Evolutionary conservation across 2,797 vertebrate species (phyloP), one percentile per base, ranked within the genome.

Genomic region (Arrhamphus sclerolepis): DNA sequence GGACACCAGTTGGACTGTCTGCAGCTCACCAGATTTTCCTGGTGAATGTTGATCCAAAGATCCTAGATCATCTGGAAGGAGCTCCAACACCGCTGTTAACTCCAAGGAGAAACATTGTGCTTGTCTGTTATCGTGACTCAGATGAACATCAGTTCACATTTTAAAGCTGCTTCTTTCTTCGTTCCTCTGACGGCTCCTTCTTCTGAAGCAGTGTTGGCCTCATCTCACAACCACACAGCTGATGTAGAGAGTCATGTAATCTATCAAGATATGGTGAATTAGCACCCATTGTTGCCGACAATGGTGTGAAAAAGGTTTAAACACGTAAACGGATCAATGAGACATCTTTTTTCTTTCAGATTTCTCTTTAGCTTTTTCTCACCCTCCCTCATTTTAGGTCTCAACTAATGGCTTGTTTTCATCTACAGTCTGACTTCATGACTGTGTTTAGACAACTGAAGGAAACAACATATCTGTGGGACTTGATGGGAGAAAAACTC

Each of bases 291-390:
- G 81, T 87, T 83, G 68, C 60, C 50, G 51, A 66, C 56, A 72
- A 78, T 50, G 34, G 72, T 79, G 82, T 81, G 75, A 83, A 87
- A 87, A 77, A 75, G 78, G 75, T 81, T 85, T 82, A 83, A 78
- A 66, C 77, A 74, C 28, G 6, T 78, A 80, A 89, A 84, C 72
- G 80, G 86, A 84, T 87, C 78, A 83, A 81, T 65, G 71, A 66
- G 43, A 49, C 24, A 22, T 16, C 34, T 14, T 11, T 61, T 56
- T 46, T 18, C 38, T 52, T 44, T 49, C 29, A 38, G 3, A 14
- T 72, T 64, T 61, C 28, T 18, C 8, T 71, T 47, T 53, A 4
- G 6, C 21, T 62, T 29, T 44, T 3, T 71, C 18, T 46, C 38
- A 43, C 9, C 20, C 21, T 56, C 11, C 14, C 43, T 29, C 48